Base-by-base conservation (phyloP, 2,888 invertebrate species). In the Argynnis bischoffii region DNA sequence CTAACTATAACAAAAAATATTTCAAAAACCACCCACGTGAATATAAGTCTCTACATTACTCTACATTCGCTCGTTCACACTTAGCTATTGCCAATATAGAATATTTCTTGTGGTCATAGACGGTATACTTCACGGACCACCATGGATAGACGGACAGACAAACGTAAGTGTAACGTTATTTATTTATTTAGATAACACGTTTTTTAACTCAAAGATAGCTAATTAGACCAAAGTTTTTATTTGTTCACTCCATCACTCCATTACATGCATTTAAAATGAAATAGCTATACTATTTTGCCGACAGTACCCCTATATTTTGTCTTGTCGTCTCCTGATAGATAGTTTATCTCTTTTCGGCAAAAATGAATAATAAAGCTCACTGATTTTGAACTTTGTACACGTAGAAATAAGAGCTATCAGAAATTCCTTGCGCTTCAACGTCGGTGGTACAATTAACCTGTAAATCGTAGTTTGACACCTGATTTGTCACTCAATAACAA, bases 381-480 rank as follows among this genome's bases (percentile, higher is more conserved):
- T 21, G 6, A 21, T 15, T 47, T 65, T 69, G 47, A 64, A 64
- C 64, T 71, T 73, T 80, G 77, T 71, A 1, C 0, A 0, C 1
- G 11, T 21, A 0, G 1, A 0, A 3, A 68, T 80, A 83, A 75
- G 69, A 74, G 64, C 65, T 18, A 2, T 31, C 13, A 61, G 46
- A 41, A 54, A 4, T 55, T 56, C 55, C 47, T 67, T 54, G 55
- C 26, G 57, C 64, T 73, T 76, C 80, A 65, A 78, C 83, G 80
- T 78, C 78, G 85, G 84, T 81, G 87, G 87, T 82, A 81, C 80
- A 83, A 82, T 81, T 86, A 87, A 87, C 85, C 81, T 85, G 84
- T 83, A 81, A 81, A 83, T 85, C 86, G 82, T 83, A 80, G 82
- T 77, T 83, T 86, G 85, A 87, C 88, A 90, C 86, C 83, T 87